Base-by-base conservation (phyloP, 2,888 invertebrate species). In the Nomada hirtipes region DNA sequence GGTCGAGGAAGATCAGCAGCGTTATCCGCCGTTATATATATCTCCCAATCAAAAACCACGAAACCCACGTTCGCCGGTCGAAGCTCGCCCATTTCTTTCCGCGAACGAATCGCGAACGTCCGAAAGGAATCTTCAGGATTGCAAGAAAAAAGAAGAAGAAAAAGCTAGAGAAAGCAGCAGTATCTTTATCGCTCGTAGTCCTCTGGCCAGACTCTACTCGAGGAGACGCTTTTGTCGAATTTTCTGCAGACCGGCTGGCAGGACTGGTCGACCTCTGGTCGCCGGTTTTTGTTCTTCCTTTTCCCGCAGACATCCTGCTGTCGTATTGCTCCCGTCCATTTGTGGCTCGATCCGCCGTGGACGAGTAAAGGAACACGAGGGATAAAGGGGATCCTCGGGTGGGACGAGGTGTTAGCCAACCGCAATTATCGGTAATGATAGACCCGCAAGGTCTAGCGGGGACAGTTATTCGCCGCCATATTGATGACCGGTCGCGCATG, bases 341-440 rank as follows among this genome's bases (percentile, higher is more conserved):
- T 67, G 73, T 29, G 79, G 72, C 78, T 63, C 63, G 73, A 70
- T 61, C 65, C 67, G 71, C 2, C 59, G 26, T n/a, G 53, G 59
- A 57, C 65, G 55, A 26, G 13, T n/a, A 53, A 52, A 76, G 69
- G 65, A 71, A 50, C 50, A 42, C 60, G n/a, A 29, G 55, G 83
- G 83, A 78, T 77, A 69, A 60, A 61, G 65, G 81, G 20, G 60
- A 74, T 67, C 55, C 69, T 70, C 72, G 61, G 76, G 60, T 75
- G 77, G 68, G 74, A 85, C 74, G 67, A 87, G 80, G 83, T 87
- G 86, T 87, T 81, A 77, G 74, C 67, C 75, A 61, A 79, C 67
- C 69, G 83, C 79, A 87, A 85, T 87, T 87, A 87, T 87, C 88
- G 68, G 69, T 85, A 87, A 87, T 83, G 87, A 87, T 81, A 87